Evolutionary conservation across 2,888 invertebrate genomes (phyloP).

Genomic region (Andrena bicolor): DNA sequence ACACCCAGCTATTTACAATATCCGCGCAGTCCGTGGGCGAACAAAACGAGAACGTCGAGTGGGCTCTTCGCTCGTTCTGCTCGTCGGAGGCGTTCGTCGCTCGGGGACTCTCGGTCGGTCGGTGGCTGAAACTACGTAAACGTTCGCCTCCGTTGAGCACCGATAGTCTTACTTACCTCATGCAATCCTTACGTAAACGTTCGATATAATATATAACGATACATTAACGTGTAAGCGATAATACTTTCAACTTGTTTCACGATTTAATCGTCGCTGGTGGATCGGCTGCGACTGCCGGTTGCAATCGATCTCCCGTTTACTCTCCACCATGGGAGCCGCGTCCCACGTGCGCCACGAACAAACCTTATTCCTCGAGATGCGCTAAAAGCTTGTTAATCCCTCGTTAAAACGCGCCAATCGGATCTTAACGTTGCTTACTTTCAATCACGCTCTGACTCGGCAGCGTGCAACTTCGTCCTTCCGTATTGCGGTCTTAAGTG

Average conservation of each 20-base stretch:
- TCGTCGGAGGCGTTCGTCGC: not conserved
- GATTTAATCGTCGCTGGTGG: constrained; percentile 38
- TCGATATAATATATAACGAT: constrained; percentile 73
- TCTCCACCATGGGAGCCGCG: constrained; percentile 41
- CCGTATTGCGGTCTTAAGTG: not conserved
- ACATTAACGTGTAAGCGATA: constrained; percentile 81
- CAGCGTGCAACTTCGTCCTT: not conserved
- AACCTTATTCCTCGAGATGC: not conserved
- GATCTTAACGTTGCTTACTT: not conserved
- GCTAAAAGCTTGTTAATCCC: too few species aligned
- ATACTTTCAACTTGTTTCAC: constrained; percentile 83
- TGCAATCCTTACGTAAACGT: constrained; percentile 71
- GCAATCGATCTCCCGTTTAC: not conserved
- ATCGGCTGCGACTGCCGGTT: constrained; percentile 5
- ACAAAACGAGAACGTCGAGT: constrained; percentile 9
- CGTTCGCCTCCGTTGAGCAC: constrained; percentile 69
- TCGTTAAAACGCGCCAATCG: not conserved
- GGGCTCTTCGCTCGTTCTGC: constrained; percentile 6
- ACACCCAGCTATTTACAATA: constrained; percentile 82
- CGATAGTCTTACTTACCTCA: constrained; percentile 65
- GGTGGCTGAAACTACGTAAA: constrained; percentile 66
- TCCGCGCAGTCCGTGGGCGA: constrained; percentile 37
- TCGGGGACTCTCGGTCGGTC: constrained; percentile 17
- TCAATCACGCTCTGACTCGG: not conserved
- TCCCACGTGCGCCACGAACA: not conserved